phyloP scores from a whole-genome alignment of 2,888 invertebrate genomes.

The Hartigia nigra region DNA sequence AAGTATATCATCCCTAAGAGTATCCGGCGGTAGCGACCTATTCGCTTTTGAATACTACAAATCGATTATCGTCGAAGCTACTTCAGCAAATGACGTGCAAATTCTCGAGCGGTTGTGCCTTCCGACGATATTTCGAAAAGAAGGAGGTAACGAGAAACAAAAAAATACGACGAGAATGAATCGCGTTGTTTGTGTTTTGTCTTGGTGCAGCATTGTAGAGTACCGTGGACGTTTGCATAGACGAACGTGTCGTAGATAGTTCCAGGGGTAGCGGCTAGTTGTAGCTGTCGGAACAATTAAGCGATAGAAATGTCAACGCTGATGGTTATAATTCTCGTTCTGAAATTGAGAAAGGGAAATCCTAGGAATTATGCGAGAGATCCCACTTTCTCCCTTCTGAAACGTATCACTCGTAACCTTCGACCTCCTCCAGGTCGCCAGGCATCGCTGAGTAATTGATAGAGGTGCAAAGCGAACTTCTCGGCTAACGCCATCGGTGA shows the following conservation, averaged over 20 bases:
- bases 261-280: neutral
- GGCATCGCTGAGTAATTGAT: constrained; percentile 31
- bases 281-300: neutral
- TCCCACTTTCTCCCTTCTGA: neutral
- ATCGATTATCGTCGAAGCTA: neutral
- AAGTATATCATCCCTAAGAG: neutral
- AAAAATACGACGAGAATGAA: neutral
- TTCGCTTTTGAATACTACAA: neutral
- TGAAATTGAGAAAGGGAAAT: constrained; percentile 22
- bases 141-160: neutral
- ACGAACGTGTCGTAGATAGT: neutral
- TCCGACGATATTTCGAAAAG: neutral
- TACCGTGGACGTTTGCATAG: neutral
- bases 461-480: constrained; percentile 32
- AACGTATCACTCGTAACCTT: neutral
- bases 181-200: neutral
- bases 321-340: neutral
- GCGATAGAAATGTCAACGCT: neutral
- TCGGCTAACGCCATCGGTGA: constrained; percentile 36
- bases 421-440: constrained; percentile 1
- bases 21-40: neutral
- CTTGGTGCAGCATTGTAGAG: neutral
- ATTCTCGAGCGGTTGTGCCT: neutral
- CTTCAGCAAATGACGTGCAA: neutral
- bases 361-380: constrained; percentile 39